Percentiles rank a stretch among this genome's conserved stretches.
Conservation (phyloP, 1,140 invertebrate genomes). For the Helicoverpa armigera region DNA sequence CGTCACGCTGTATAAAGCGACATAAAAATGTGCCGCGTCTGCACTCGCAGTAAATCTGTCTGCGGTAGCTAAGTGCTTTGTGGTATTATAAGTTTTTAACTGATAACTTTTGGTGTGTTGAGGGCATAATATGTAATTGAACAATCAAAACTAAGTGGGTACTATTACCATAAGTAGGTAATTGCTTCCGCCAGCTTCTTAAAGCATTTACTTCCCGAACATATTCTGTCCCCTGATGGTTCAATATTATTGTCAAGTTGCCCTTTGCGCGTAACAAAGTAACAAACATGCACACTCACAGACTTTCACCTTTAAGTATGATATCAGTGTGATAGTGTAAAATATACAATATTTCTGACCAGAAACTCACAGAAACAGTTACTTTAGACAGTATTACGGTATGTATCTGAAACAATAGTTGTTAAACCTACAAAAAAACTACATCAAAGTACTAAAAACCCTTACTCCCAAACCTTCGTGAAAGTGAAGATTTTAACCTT, state of each 20-base stretch:
- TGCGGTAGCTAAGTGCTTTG: neutral
- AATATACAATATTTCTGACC: too few relatives aligned
- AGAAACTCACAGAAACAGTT: neutral
- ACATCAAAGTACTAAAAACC: neutral
- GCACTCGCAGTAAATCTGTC: conserved; percentile 18
- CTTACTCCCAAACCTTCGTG: neutral
- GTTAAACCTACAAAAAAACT: neutral
- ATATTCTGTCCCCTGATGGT: too few relatives aligned
- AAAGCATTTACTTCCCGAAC: too few relatives aligned
- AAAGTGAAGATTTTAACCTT: neutral
- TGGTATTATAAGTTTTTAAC: conserved; percentile 2
- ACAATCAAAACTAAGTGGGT: too few relatives aligned
- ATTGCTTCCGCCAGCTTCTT: too few relatives aligned
- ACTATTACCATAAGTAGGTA: too few relatives aligned
- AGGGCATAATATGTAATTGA: too few relatives aligned
- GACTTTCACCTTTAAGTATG: too few relatives aligned
- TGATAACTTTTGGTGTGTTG: neutral
- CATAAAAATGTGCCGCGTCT: conserved; percentile 5
- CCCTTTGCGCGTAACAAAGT: too few relatives aligned
- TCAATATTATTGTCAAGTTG: too few relatives aligned
- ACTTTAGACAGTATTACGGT: neutral
- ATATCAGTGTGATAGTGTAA: too few relatives aligned
- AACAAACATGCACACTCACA: too few relatives aligned
- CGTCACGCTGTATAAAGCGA: conserved; percentile 7
- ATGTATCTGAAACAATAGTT: neutral